Evolutionary conservation across 2,888 invertebrate species (phyloP).

Genomic region (Macaria notata): DNA sequence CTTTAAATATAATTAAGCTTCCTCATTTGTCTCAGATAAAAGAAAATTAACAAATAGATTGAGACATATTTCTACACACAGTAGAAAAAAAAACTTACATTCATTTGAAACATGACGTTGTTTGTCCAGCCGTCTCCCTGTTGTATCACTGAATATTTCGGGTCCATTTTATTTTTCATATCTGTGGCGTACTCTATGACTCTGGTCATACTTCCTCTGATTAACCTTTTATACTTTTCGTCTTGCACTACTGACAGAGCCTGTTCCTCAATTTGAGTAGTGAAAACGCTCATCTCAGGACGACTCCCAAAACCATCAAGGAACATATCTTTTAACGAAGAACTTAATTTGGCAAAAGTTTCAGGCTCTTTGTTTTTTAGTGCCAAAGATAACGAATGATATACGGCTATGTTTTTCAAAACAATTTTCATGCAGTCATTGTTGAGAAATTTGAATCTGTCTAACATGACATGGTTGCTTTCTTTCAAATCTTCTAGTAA

Average conservation of each 20-base stretch:
- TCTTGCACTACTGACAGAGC: conserved; percentile 33
- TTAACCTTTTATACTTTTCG: conserved; percentile 34
- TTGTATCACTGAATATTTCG: conserved; percentile 37
- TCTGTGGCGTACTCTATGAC: conserved; percentile 13
- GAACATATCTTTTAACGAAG: conserved; percentile 35
- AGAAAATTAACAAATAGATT: neutral
- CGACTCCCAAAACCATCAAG: neutral
- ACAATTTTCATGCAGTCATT: conserved; percentile 42
- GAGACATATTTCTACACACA: neutral
- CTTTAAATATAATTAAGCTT: neutral
- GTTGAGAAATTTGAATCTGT: conserved; percentile 43
- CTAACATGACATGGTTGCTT: conserved; percentile 43
- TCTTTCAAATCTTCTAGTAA: conserved; percentile 49
- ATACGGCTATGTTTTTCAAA: conserved; percentile 48
- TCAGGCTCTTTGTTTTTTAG: conserved; percentile 47
- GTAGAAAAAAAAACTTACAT: neutral
- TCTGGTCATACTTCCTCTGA: conserved; percentile 31
- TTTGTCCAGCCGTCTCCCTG: conserved; percentile 48
- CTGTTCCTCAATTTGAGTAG: conserved; percentile 29
- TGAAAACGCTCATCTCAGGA: conserved; percentile 9
- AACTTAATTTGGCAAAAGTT: conserved; percentile 32
- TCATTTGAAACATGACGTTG: conserved; percentile 39
- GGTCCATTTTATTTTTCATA: conserved; percentile 17
- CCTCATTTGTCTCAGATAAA: neutral
- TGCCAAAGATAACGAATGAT: conserved; percentile 53